Evolutionary conservation across 2,888 invertebrate genomes (phyloP).

Genomic region (Phorcus lineatus): DNA sequence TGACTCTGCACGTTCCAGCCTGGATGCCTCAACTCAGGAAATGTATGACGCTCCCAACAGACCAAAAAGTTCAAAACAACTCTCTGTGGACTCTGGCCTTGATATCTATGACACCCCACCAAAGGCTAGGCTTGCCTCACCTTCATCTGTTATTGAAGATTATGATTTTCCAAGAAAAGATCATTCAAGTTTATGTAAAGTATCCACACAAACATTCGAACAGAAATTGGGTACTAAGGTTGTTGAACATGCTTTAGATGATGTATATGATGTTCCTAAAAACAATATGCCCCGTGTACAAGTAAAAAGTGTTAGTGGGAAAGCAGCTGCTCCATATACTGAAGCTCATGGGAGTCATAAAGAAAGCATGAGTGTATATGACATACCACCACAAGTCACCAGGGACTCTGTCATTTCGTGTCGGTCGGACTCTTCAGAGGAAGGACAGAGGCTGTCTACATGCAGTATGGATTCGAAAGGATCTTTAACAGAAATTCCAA

Average conservation of each 20-base stretch:
- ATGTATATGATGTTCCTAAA: slow-evolving; percentile 72
- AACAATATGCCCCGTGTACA: slow-evolving; percentile 62
- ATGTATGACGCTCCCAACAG: slow-evolving; percentile 69
- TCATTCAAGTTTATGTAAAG: neutral
- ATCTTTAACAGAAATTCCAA: slow-evolving; percentile 52
- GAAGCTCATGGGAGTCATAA: slow-evolving; percentile 34
- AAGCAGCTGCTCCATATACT: slow-evolving; percentile 25
- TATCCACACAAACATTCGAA: slow-evolving; percentile 22
- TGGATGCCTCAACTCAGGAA: slow-evolving; percentile 69
- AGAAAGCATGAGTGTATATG: slow-evolving; percentile 66
- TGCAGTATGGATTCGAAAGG: slow-evolving; percentile 63
- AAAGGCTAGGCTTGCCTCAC: slow-evolving; percentile 51
- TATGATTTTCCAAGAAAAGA: slow-evolving; percentile 65
- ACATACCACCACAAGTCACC: slow-evolving; percentile 76
- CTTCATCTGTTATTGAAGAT: slow-evolving; percentile 47
- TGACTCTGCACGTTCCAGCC: slow-evolving; percentile 78
- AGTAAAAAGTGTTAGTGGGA: slow-evolving; percentile 25
- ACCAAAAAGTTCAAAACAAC: slow-evolving; percentile 51
- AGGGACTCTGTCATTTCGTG: slow-evolving; percentile 70
- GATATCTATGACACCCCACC: slow-evolving; percentile 82
- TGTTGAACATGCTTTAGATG: slow-evolving; percentile 67
- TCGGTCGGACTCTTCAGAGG: slow-evolving; percentile 65
- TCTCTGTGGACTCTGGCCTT: slow-evolving; percentile 67
- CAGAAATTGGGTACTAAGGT: slow-evolving; percentile 39
- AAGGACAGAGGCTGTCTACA: slow-evolving; percentile 58